These are phyloP conservation scores for Eptesicus fuscus DNA, from an alignment of 2,113 vertebrate genomes.

Conservation along the genomic window DNA sequence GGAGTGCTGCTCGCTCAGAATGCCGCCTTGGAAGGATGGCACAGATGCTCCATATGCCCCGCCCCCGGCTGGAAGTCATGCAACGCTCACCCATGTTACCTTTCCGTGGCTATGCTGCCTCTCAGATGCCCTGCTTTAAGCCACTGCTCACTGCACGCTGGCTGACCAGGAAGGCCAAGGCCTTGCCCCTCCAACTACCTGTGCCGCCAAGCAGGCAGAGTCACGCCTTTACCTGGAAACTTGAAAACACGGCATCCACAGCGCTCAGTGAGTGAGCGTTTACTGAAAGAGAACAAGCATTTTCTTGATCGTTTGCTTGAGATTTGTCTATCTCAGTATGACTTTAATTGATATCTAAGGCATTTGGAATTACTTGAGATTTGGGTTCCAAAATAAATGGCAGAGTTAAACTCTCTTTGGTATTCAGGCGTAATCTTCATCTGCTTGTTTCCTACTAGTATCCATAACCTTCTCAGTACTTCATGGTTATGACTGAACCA, in stretches of 20 bases:
- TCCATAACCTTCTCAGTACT: neutral
- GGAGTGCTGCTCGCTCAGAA: neutral
- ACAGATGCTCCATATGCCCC: neutral
- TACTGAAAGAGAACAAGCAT: neutral
- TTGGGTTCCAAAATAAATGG: neutral
- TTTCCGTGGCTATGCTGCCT: neutral
- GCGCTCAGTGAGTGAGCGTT: neutral
- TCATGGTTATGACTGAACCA: neutral
- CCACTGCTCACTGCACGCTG: neutral
- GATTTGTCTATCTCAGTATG: neutral
- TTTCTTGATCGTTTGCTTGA: neutral
- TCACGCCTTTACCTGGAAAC: neutral
- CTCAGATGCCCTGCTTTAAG: neutral
- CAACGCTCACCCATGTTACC: neutral
- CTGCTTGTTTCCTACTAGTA: neutral
- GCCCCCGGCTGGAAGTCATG: neutral
- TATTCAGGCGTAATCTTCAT: neutral
- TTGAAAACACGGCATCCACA: neutral
- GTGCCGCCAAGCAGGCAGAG: neutral
- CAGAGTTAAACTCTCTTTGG: constrained; percentile 60
- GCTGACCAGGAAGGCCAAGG: neutral
- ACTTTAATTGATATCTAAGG: constrained; percentile 20
- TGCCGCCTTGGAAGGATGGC: neutral
- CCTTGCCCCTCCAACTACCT: neutral
- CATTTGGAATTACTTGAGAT: constrained; percentile 17